Percentiles rank a stretch among this genome's conserved stretches.
Conservation (phyloP, 2,888 invertebrate genomes). For the Epistrophe grossulariae region DNA sequence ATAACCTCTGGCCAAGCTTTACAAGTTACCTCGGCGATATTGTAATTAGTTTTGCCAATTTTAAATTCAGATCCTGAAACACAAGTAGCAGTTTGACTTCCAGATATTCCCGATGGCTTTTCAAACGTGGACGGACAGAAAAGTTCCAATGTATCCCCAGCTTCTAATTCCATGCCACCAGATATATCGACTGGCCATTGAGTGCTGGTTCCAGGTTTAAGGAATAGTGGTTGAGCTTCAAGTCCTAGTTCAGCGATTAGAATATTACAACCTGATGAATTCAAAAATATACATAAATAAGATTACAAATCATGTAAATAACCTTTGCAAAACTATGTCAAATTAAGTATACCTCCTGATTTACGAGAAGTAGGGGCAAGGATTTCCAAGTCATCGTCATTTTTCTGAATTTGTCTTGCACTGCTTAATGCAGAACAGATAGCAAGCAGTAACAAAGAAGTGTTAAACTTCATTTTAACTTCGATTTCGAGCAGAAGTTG, state of each 20-base stretch:
- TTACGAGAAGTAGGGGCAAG: not conserved
- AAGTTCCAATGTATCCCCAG: conserved; percentile 80
- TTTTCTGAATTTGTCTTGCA: not conserved
- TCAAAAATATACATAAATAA: not conserved
- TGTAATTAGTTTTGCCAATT: conserved; percentile 75
- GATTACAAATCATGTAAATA: not conserved
- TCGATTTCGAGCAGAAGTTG: not conserved
- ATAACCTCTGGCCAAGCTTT: conserved; percentile 79
- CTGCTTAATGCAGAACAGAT: conserved; percentile 37
- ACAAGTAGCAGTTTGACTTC: conserved; percentile 78
- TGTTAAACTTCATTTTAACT: conserved; percentile 48
- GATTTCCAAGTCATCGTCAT: not conserved
- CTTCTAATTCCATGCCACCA: conserved; percentile 79
- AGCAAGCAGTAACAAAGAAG: conserved; percentile 33
- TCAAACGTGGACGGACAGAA: conserved; percentile 79
- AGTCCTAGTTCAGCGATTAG: conserved; percentile 79
- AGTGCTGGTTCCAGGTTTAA: conserved; percentile 82
- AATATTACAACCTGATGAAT: conserved; percentile 47
- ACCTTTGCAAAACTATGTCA: not conserved
- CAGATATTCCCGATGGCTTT: conserved; percentile 58
- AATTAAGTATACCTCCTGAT: conserved; percentile 17
- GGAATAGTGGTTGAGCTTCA: conserved; percentile 86
- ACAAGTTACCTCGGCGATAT: conserved; percentile 81
- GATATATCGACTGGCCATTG: conserved; percentile 79
- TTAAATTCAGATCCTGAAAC: conserved; percentile 78